Evolutionary conservation across 2,113 vertebrate species (phyloP), one percentile per base, ranked within the genome.

Genomic region (Etheostoma cragini): DNA sequence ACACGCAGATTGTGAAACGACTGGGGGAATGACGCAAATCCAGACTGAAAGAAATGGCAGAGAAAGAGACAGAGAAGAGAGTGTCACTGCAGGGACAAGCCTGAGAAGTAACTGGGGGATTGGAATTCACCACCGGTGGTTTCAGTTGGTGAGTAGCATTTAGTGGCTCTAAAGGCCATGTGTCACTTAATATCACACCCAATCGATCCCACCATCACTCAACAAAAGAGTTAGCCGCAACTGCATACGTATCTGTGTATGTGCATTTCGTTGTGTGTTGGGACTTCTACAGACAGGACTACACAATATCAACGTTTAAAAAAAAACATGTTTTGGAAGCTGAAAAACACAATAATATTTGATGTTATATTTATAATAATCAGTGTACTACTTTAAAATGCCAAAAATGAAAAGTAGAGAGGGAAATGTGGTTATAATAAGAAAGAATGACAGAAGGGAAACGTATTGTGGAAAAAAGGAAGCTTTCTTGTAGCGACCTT

Each of bases 131-230:
- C 42, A 66, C 62, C 52, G 63, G 80, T 73, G 70, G 81, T 80
- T 90, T 90, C 80, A 91, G 84, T 87, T 61, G 64, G 83, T 83
- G 91, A 89, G 88, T 63, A 91, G 87, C 89, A 91, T 92, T 93
- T 91, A 90, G 86, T 90, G 89, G 92, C 90, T 93, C 83, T 75
- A 94, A 94, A 94, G 94, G 93, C 90, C 92, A 94, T 24, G 84
- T 91, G 92, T 91, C 93, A 91, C 91, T 92, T 91, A 84, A 90
- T 89, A 94, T 92, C 90, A 89, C 91, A 92, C 81, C 63, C 82
- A 86, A 94, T 95, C 91, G 81, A 94, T 94, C 68, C 61, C 50
- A 49, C 69, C 89, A 84, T 91, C 88, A 87, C 81, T 88, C 88
- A 85, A 22, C 57, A 6, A 58, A 68, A 80, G 78, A 80, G 81